Conservation (phyloP, 1,140 invertebrate genomes). For the Trachymyrmex cornetzi region DNA sequence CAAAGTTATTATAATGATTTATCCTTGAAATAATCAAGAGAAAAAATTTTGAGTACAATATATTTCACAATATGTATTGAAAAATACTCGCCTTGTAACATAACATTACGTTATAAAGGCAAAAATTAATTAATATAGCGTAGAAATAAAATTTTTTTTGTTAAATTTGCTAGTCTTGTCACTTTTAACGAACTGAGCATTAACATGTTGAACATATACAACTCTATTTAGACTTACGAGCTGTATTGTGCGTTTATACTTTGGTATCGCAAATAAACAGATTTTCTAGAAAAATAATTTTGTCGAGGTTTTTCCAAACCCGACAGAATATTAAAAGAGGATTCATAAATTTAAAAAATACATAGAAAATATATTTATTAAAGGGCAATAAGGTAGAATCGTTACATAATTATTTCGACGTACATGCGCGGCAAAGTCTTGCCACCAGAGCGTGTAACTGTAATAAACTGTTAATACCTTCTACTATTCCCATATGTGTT, state of each 20-base stretch:
- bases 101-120: not conserved
- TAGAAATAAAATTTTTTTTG: slow-evolving; percentile 20
- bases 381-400: slow-evolving; percentile 8
- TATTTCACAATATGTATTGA: not conserved
- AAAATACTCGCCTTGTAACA: not conserved
- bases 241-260: slow-evolving; percentile 3
- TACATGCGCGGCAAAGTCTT: slow-evolving; percentile 89
- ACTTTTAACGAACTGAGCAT: not conserved
- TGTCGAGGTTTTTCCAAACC: not conserved
- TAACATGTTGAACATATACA: slow-evolving; percentile 1
- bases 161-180: slow-evolving; percentile 49
- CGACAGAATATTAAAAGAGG: slow-evolving; percentile 19
- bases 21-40: slow-evolving; percentile 5
- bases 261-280: slow-evolving; percentile 1
- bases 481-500: slow-evolving; percentile 96
- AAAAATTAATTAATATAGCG: not conserved
- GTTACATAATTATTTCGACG: slow-evolving; percentile 29
- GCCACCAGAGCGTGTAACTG: slow-evolving; percentile 96
- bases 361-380: slow-evolving; percentile 52
- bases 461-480: slow-evolving; percentile 95
- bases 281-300: slow-evolving; percentile 18
- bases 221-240: not conserved
- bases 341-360: slow-evolving; percentile 38
- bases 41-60: slow-evolving; percentile 18
- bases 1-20: slow-evolving; percentile 33